phyloP scores from a whole-genome alignment of 2,888 invertebrate species.

The Stenotaenia linearis region DNA sequence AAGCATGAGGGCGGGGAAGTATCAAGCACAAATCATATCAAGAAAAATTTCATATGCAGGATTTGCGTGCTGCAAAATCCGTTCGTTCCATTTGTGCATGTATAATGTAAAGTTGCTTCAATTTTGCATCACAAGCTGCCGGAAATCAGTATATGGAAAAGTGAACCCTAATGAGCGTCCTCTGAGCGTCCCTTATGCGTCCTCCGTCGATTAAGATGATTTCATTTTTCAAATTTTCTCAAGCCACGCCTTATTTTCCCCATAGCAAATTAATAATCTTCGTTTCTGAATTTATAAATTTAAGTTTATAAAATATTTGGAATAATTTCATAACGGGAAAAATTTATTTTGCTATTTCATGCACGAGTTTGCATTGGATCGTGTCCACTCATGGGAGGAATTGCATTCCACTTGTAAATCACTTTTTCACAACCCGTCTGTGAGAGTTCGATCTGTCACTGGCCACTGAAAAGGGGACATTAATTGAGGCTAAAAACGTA shows the following conservation, averaged over 20 bases:
- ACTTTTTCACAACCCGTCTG: background rate
- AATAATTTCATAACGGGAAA: background rate
- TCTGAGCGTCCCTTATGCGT: conserved; percentile 8
- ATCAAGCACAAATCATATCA: conserved; percentile 28
- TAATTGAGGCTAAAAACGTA: conserved; percentile 26
- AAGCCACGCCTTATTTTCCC: background rate
- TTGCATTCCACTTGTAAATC: conserved; percentile 4
- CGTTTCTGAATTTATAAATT: background rate
- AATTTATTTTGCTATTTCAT: background rate
- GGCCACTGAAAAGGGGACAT: background rate
- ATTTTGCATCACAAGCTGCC: conserved; percentile 31
- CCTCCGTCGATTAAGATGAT: conserved; percentile 9
- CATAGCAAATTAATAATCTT: background rate
- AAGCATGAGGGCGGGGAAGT: conserved; percentile 20
- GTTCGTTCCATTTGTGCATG: conserved; percentile 30
- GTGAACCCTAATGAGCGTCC: conserved; percentile 24
- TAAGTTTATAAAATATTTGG: background rate
- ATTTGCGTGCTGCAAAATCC: conserved; percentile 29
- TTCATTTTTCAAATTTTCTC: background rate
- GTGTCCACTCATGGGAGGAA: conserved; percentile 13
- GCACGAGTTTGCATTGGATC: conserved; percentile 1
- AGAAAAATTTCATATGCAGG: conserved; percentile 11
- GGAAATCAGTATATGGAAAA: conserved; percentile 26
- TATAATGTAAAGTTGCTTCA: conserved; percentile 29
- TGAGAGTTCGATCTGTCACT: background rate